Conservation (phyloP, 2,113 vertebrate species). For the Ranitomeya imitator region DNA sequence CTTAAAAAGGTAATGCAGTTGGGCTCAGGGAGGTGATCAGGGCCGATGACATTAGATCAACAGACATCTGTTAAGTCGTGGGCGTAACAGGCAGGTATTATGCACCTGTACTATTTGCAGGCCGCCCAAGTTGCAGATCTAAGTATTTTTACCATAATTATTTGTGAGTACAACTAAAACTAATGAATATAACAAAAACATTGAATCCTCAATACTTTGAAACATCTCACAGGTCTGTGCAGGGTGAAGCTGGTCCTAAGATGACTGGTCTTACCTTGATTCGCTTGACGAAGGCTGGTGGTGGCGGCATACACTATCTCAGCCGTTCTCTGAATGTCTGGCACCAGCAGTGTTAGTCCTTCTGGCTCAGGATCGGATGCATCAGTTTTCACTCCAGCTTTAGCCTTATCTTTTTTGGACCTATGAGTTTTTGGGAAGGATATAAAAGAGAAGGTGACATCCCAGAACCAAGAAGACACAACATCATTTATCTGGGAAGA, state of each 20-base stretch:
- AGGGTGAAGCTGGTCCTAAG: neutral
- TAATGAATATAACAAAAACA: no score
- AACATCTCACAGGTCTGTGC: no score
- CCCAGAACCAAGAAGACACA: neutral
- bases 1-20: no score
- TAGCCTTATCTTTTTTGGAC: slow-evolving; percentile 97
- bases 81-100: no score
- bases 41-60: no score
- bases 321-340: slow-evolving; percentile 95
- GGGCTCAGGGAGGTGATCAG: no score
- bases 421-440: slow-evolving; percentile 65
- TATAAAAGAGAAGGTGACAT: slow-evolving; percentile 36
- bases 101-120: no score
- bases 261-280: slow-evolving; percentile 79
- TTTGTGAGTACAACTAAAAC: no score
- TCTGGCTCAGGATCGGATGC: slow-evolving; percentile 93
- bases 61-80: no score
- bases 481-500: neutral
- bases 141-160: no score
- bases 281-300: slow-evolving; percentile 89
- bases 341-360: slow-evolving; percentile 92
- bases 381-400: slow-evolving; percentile 90
- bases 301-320: slow-evolving; percentile 94
- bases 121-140: no score
- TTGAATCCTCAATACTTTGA: neutral